phyloP scores from a whole-genome alignment of 2,797 vertebrate species.

The Onychomys leucogaster region DNA sequence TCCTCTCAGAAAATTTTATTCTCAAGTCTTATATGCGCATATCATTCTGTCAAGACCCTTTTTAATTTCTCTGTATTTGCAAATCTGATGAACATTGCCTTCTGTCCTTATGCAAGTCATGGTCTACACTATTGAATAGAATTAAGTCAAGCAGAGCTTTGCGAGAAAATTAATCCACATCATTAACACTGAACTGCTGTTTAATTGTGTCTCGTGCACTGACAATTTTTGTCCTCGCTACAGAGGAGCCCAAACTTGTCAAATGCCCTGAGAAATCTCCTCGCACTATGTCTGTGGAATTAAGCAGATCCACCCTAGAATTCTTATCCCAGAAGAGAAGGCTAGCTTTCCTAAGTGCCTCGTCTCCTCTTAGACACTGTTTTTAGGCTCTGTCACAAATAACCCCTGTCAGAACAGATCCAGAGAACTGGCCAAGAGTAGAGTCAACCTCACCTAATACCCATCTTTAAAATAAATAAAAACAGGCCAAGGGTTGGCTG shows the following conservation, averaged over 20 bases:
- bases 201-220: not conserved
- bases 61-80: constrained; percentile 22
- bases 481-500: not conserved
- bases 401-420: not conserved
- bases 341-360: not conserved
- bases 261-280: not conserved
- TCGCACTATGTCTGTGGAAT: not conserved
- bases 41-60: not conserved
- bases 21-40: not conserved
- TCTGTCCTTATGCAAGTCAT: not conserved
- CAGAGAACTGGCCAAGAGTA: not conserved
- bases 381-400: not conserved
- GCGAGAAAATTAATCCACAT: constrained; percentile 8
- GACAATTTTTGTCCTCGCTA: not conserved
- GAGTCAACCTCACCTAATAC: not conserved
- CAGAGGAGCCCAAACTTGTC: not conserved
- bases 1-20: constrained; percentile 11
- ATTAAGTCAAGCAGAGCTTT: constrained; percentile 23
- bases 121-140: constrained; percentile 32
- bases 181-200: not conserved
- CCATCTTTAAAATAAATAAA: not conserved
- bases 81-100: constrained; percentile 29
- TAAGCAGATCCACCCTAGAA: not conserved
- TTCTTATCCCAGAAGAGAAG: not conserved
- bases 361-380: not conserved